Conservation (phyloP, 2,888 invertebrate genomes). For the Lochmaea capreae region DNA sequence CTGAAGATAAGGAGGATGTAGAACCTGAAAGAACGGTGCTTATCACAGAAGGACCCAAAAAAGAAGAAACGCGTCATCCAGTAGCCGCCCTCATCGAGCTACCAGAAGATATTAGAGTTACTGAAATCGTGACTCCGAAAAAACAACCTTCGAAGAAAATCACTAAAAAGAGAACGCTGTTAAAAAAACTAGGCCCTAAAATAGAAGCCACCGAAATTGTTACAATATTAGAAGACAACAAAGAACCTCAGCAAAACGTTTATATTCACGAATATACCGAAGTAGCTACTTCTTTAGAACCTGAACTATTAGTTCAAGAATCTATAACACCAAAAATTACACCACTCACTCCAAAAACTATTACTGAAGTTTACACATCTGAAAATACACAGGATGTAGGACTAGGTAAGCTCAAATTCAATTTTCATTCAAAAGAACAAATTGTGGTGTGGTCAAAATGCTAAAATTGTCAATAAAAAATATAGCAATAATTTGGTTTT, state of each 20-base stretch:
- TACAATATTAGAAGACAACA: constrained; percentile 56
- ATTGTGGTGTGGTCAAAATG: background rate
- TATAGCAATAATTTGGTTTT: too few species aligned
- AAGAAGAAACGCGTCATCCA: constrained; percentile 54
- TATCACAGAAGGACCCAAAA: constrained; percentile 35
- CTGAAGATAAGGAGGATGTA: constrained; percentile 58
- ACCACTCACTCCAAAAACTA: constrained; percentile 56
- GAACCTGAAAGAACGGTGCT: constrained; percentile 52
- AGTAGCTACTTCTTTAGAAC: constrained; percentile 34
- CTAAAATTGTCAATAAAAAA: background rate
- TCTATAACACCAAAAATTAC: constrained; percentile 52
- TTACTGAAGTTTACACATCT: constrained; percentile 58
- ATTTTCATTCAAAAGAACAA: constrained; percentile 18
- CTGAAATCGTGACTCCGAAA: constrained; percentile 63
- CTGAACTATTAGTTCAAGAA: constrained; percentile 15
- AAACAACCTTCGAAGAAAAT: constrained; percentile 63
- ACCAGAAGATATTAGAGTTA: constrained; percentile 62
- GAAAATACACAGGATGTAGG: constrained; percentile 56
- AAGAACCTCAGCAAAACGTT: constrained; percentile 54
- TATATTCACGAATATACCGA: constrained; percentile 52
- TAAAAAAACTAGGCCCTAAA: constrained; percentile 57
- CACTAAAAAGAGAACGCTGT: constrained; percentile 57
- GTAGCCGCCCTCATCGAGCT: constrained; percentile 56
- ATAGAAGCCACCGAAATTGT: constrained; percentile 60
- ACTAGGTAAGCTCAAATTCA: constrained; percentile 54